Conservation (phyloP, 2,888 invertebrate species). For the Nephrotoma appendiculata region DNA sequence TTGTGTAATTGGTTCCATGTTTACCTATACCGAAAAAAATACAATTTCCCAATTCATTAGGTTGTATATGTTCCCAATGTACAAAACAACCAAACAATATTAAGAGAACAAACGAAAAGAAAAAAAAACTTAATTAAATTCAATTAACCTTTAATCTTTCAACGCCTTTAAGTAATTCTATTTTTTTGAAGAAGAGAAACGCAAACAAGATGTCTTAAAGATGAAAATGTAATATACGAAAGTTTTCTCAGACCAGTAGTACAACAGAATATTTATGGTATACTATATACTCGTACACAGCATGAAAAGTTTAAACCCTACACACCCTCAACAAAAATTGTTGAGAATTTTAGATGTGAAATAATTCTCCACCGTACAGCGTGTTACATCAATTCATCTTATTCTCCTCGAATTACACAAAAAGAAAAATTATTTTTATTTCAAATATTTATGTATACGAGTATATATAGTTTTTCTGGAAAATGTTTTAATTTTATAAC, state of each 20-base stretch:
- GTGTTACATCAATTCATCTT: background rate
- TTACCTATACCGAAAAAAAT: background rate
- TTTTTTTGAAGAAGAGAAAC: background rate
- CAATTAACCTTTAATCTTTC: background rate
- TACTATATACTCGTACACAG: too few relatives aligned
- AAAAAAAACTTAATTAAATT: background rate
- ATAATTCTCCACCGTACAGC: background rate
- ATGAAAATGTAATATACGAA: background rate
- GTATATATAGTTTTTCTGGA: background rate
- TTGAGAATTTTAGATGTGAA: background rate
- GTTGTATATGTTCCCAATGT: background rate
- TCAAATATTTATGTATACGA: background rate
- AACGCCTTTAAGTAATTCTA: background rate
- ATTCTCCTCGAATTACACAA: background rate
- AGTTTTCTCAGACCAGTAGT: background rate
- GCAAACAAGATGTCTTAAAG: background rate
- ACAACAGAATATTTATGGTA: background rate
- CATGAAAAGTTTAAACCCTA: background rate
- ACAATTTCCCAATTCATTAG: background rate
- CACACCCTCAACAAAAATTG: background rate
- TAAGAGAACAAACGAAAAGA: background rate
- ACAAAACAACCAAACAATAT: background rate
- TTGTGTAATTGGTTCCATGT: background rate
- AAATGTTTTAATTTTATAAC: background rate
- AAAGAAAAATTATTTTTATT: background rate